These are phyloP conservation scores for Drosophila mimetica DNA, from an alignment of 2,888 invertebrate species.

Conservation along the genomic window DNA sequence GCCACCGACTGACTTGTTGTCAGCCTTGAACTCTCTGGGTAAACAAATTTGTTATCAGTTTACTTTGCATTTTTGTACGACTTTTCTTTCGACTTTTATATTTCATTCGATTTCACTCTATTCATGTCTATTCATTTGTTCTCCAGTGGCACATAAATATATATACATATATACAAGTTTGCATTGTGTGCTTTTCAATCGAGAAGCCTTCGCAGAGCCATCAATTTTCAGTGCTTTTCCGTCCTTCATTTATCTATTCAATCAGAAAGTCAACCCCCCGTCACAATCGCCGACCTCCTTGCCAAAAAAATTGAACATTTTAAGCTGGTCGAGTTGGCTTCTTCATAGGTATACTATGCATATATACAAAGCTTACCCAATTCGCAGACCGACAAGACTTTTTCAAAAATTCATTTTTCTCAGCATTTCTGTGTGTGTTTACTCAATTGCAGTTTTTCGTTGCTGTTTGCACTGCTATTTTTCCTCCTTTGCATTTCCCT, in stretches of 20 bases:
- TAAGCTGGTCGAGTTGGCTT: slow-evolving; percentile 24
- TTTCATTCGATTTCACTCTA: slow-evolving; percentile 24
- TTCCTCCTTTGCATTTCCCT: slow-evolving; percentile 58
- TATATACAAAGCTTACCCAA: slow-evolving; percentile 6
- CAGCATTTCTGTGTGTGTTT: slow-evolving; percentile 42
- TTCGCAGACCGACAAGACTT: slow-evolving; percentile 49
- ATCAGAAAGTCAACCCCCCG: slow-evolving; percentile 68
- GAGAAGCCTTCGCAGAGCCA: slow-evolving; percentile 53
- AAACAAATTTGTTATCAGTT: slow-evolving; percentile 45
- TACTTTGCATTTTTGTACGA: slow-evolving; percentile 27
- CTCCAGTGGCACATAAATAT: not conserved
- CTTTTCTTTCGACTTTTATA: slow-evolving; percentile 16
- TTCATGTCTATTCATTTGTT: slow-evolving; percentile 36
- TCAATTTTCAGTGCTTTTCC: slow-evolving; percentile 68
- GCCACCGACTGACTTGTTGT: slow-evolving; percentile 16
- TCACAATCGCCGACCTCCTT: slow-evolving; percentile 39
- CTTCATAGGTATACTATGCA: slow-evolving; percentile 6
- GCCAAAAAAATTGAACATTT: slow-evolving; percentile 25
- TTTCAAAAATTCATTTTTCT: slow-evolving; percentile 64
- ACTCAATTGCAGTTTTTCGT: slow-evolving; percentile 26
- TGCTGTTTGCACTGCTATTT: slow-evolving; percentile 23
- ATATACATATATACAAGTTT: slow-evolving; percentile 3
- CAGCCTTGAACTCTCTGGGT: slow-evolving; percentile 35
- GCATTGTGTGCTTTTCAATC: slow-evolving; percentile 30
- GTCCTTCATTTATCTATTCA: slow-evolving; percentile 73